Percentiles rank a stretch among this genome's conserved stretches.
phyloP scores from a whole-genome alignment of 2,888 invertebrate species.

The Hemistola chrysoprasaria region DNA sequence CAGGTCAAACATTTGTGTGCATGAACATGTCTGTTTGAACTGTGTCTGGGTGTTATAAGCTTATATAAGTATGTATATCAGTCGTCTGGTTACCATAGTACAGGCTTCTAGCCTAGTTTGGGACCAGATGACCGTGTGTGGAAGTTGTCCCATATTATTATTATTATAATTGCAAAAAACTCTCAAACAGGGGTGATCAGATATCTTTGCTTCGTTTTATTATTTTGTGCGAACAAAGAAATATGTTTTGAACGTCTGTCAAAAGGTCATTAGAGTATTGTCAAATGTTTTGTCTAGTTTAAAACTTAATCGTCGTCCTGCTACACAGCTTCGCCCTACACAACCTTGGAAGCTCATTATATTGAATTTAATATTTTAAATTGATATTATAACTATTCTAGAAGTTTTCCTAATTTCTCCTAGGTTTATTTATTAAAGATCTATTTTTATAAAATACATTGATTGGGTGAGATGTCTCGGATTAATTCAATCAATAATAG shows the following conservation, averaged over 20 bases:
- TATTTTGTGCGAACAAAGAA: constrained; percentile 69
- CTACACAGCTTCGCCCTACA: constrained; percentile 59
- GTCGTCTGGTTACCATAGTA: too few relatives aligned
- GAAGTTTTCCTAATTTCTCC: too few relatives aligned
- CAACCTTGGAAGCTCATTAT: constrained; percentile 72
- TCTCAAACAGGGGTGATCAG: constrained; percentile 1
- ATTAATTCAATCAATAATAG: too few relatives aligned
- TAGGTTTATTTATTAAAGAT: neutral
- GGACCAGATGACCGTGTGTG: too few relatives aligned
- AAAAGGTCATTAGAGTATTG: constrained; percentile 68
- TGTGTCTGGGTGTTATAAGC: too few relatives aligned
- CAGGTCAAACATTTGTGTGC: too few relatives aligned
- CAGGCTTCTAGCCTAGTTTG: too few relatives aligned
- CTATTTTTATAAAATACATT: neutral
- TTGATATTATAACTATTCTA: constrained; percentile 27
- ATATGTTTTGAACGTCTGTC: constrained; percentile 54
- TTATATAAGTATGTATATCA: too few relatives aligned
- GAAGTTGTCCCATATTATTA: too few relatives aligned
- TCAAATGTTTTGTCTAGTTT: constrained; percentile 60
- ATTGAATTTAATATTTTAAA: constrained; percentile 22
- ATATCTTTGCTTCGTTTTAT: constrained; percentile 3
- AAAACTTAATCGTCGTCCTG: constrained; percentile 46
- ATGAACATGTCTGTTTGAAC: too few relatives aligned
- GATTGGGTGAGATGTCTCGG: too few relatives aligned
- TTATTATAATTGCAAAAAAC: too few relatives aligned